Evolutionary conservation across 2,888 invertebrate species (phyloP).

Genomic region (Cephalotes varians): DNA sequence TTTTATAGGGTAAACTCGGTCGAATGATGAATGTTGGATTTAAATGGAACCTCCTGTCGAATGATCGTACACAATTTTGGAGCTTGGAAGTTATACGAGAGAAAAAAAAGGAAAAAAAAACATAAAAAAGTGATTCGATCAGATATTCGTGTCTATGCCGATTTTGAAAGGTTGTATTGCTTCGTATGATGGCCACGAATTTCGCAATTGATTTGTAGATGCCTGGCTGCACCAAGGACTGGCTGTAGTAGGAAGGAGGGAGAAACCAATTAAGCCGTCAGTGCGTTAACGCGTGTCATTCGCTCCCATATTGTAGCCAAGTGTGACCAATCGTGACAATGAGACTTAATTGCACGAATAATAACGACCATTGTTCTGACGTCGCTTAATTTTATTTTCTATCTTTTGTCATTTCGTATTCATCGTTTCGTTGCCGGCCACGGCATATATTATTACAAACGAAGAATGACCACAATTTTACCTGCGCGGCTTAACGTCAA

Average conservation of each 20-base stretch:
- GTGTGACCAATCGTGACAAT: constrained; percentile 75
- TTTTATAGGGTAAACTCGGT: background rate
- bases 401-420: constrained; percentile 47
- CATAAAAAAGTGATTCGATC: constrained; percentile 17
- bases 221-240: constrained; percentile 49
- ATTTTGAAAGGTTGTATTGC: constrained; percentile 55
- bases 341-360: constrained; percentile 75
- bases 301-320: constrained; percentile 76
- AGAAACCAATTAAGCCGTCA: constrained; percentile 76
- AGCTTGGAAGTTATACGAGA: constrained; percentile 29
- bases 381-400: constrained; percentile 48
- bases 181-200: constrained; percentile 65
- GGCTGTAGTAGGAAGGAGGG: constrained; percentile 50
- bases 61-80: constrained; percentile 29
- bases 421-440: constrained; percentile 12
- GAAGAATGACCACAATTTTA: constrained; percentile 42
- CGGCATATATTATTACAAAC: constrained; percentile 41
- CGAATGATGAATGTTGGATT: constrained; percentile 12
- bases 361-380: constrained; percentile 47
- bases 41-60: background rate
- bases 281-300: constrained; percentile 78
- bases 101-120: constrained; percentile 4
- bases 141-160: constrained; percentile 5
- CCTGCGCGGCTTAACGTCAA: constrained; percentile 17
- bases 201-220: constrained; percentile 72